These are phyloP conservation scores for Crioceris asparagi DNA, from an alignment of 2,888 invertebrate species.

Conservation along the genomic window DNA sequence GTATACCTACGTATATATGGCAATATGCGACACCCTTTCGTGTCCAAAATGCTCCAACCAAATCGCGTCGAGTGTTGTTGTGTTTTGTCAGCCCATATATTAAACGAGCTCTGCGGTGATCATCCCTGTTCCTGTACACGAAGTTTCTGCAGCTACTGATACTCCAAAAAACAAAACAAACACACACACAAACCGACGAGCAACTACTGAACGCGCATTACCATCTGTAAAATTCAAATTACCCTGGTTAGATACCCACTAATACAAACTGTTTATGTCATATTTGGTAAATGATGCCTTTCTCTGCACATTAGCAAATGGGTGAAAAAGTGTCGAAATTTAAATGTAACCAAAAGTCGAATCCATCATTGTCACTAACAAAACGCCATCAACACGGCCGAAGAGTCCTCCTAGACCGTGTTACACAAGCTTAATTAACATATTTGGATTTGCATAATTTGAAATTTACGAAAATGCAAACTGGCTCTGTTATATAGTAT, in stretches of 20 bases:
- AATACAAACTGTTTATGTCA: conserved; percentile 27
- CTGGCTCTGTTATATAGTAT: too few species aligned
- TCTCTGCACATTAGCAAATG: conserved; percentile 19
- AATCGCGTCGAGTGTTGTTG: too few species aligned
- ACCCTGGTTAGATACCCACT: conserved; percentile 11
- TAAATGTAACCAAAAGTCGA: conserved; percentile 25
- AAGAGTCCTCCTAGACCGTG: conserved; percentile 29
- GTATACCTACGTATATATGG: too few species aligned
- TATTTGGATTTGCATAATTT: conserved; percentile 30
- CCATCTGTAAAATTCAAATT: conserved; percentile 21
- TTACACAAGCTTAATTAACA: conserved; percentile 32
- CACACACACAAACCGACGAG: too few species aligned
- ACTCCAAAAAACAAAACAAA: too few species aligned
- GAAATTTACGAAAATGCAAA: conserved; percentile 23
- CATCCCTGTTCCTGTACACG: too few species aligned
- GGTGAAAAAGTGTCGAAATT: conserved; percentile 28
- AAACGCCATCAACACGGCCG: conserved; percentile 21
- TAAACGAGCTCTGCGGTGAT: too few species aligned
- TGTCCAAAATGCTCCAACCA: too few species aligned
- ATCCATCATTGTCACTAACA: conserved; percentile 28
- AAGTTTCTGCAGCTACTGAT: too few species aligned
- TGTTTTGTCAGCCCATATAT: too few species aligned
- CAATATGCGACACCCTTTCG: too few species aligned
- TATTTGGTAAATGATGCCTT: conserved; percentile 24
- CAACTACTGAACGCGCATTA: too few species aligned